Evolutionary conservation across 2,888 invertebrate species (phyloP).

Genomic region (Drosophila suboccidentalis): DNA sequence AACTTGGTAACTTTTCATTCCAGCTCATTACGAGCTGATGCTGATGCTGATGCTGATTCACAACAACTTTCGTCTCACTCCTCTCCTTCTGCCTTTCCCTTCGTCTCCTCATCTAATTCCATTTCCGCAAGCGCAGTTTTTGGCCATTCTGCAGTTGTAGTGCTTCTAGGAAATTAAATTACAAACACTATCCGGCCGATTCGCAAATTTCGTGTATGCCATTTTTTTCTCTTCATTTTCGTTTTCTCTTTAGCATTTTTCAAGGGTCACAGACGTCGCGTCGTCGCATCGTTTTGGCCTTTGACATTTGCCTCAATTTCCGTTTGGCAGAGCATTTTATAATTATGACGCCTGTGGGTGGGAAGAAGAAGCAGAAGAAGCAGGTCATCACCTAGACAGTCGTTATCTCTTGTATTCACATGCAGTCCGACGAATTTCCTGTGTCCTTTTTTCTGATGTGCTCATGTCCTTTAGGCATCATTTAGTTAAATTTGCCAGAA

Average conservation of each 20-base stretch:
- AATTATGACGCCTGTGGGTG: constrained; percentile 51
- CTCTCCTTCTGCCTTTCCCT: neutral
- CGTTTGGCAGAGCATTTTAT: constrained; percentile 48
- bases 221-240: neutral
- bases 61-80: constrained; percentile 10
- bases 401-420: constrained; percentile 44
- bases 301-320: constrained; percentile 63
- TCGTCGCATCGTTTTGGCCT: constrained; percentile 33
- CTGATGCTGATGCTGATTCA: constrained; percentile 37
- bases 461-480: constrained; percentile 37
- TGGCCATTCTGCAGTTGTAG: constrained; percentile 52
- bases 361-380: neutral
- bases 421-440: constrained; percentile 40
- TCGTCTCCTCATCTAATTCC: constrained; percentile 54
- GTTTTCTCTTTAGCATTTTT: neutral
- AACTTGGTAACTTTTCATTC: constrained; percentile 57
- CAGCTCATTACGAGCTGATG: constrained; percentile 55
- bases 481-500: constrained; percentile 26
- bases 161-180: constrained; percentile 70
- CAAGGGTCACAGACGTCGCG: constrained; percentile 31
- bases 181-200: constrained; percentile 68
- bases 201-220: neutral
- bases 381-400: constrained; percentile 32
- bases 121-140: constrained; percentile 68
- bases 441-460: constrained; percentile 31